phyloP scores from a whole-genome alignment of 2,888 invertebrate genomes.

The Tenthredo amoena region DNA sequence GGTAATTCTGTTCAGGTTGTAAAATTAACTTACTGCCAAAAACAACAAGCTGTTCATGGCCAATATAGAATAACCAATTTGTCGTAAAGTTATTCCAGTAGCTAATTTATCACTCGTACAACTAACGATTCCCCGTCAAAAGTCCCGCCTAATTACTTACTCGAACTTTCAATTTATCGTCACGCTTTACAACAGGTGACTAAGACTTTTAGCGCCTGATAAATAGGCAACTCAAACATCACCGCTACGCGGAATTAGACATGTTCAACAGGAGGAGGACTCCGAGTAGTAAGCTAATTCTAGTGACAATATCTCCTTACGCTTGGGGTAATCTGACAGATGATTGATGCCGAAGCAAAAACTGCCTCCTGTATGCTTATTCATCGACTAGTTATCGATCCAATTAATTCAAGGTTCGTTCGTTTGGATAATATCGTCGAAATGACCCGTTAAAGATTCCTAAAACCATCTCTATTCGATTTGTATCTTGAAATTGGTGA shows the following conservation, averaged over 20 bases:
- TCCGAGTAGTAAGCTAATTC: not conserved
- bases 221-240: constrained; percentile 45
- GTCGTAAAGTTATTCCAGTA: not conserved
- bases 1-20: constrained; percentile 8
- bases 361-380: not conserved
- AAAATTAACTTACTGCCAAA: not conserved
- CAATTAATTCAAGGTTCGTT: not conserved
- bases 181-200: constrained; percentile 12
- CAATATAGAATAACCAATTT: constrained; percentile 1
- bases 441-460: not conserved
- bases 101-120: not conserved
- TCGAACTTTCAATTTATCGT: constrained; percentile 18
- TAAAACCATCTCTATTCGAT: not conserved
- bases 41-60: not conserved
- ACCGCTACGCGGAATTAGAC: not conserved
- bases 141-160: constrained; percentile 6
- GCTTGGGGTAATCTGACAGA: not conserved
- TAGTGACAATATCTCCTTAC: not conserved
- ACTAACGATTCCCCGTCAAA: not conserved
- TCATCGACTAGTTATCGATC: not conserved
- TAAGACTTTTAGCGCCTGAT: constrained; percentile 15
- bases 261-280: constrained; percentile 23
- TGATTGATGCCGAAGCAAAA: not conserved
- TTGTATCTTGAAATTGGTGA: not conserved
- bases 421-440: not conserved